Conservation (phyloP, 2,888 invertebrate genomes). For the Hydrotaea diabolus region DNA sequence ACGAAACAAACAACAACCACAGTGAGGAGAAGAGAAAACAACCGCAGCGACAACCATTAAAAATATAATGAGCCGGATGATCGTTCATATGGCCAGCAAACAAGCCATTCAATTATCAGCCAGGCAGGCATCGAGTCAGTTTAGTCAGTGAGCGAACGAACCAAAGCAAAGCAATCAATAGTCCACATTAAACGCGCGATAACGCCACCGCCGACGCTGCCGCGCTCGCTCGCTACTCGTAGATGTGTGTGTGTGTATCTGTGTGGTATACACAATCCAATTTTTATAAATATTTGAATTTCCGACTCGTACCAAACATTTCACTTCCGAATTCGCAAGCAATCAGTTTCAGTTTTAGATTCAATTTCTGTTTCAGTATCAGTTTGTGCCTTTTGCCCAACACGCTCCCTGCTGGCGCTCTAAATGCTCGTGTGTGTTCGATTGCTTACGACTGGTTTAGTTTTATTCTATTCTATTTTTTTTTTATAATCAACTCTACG, state of each 20-base stretch:
- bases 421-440: neutral
- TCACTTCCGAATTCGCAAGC: constrained; percentile 66
- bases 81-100: neutral
- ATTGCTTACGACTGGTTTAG: neutral
- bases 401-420: neutral
- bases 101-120: neutral
- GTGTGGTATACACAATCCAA: neutral
- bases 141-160: neutral
- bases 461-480: no score
- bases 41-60: neutral
- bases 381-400: neutral
- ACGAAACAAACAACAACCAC: no score
- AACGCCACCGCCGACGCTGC: neutral
- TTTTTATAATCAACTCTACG: no score
- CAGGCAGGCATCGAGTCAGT: neutral
- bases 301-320: constrained; percentile 73
- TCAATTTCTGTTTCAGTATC: neutral
- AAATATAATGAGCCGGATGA: neutral
- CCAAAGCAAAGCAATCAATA: constrained; percentile 23
- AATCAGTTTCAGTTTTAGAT: constrained; percentile 35
- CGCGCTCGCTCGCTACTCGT: neutral
- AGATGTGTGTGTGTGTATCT: no score
- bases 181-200: constrained; percentile 20
- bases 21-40: neutral
- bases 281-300: constrained; percentile 72